Evolutionary conservation across 1,140 invertebrate species (phyloP).

Genomic region (Lepidotrigona ventralis): DNA sequence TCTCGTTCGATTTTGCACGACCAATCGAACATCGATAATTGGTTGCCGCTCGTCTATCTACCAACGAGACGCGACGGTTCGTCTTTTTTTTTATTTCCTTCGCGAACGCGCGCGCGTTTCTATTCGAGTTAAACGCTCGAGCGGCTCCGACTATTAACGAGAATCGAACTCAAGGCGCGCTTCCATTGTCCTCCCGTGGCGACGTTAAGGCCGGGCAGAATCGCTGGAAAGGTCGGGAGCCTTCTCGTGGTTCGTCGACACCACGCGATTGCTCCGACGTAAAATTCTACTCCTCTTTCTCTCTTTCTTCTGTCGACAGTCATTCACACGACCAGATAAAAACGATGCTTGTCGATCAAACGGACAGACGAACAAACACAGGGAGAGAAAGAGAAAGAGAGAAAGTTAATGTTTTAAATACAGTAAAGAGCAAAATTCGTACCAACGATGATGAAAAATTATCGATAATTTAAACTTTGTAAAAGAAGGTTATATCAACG

Average conservation of each 20-base stretch:
- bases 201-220: neutral
- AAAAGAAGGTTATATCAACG: too few species aligned
- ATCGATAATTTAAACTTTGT: too few species aligned
- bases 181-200: conserved; percentile 26
- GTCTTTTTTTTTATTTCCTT: neutral
- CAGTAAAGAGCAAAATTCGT: too few species aligned
- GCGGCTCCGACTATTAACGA: conserved; percentile 28
- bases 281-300: neutral
- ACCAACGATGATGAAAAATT: too few species aligned
- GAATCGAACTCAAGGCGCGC: conserved; percentile 36
- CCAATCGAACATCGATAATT: conserved; percentile 49
- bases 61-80: neutral
- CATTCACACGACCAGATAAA: too few species aligned
- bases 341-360: too few species aligned
- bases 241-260: neutral
- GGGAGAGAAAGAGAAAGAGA: too few species aligned
- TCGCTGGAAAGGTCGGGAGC: conserved; percentile 9
- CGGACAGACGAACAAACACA: too few species aligned
- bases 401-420: too few species aligned
- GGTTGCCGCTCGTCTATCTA: conserved; percentile 19
- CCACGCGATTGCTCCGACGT: neutral
- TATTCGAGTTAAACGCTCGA: conserved; percentile 39
- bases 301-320: too few species aligned
- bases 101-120: neutral
- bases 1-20: conserved; percentile 23